Evolutionary conservation across 2,888 invertebrate species (phyloP), one percentile per base, ranked within the genome.

Genomic region (Drosophila mercatorum): DNA sequence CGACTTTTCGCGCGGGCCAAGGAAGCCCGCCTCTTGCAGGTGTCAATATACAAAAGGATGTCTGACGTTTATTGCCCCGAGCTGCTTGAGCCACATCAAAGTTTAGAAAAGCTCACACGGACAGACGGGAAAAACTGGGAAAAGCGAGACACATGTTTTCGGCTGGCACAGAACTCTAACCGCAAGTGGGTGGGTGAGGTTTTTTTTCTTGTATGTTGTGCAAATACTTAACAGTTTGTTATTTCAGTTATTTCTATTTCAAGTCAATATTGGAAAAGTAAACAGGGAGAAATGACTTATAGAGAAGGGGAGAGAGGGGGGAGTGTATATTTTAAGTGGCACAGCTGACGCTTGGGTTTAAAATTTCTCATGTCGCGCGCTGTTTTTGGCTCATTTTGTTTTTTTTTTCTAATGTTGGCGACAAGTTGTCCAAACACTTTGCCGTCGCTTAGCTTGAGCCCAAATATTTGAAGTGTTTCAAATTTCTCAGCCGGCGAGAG

Each of bases 381-480:
- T 44, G 44, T 12, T 22, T 12, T 44, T 26, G 46, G 12, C 26
- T 31, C 47, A 47, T 31, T 49, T 28, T 46, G 28, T 28, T 14
- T 47, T n/a, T 7, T 28, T 12, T 26, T 47, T 47, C 7, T 28
- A 40, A 38, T 28, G 26, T 69, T 85, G 90, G 86, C 86, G 88
- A 76, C 86, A 81, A 83, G 69, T 81, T 85, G 89, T 83, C 89
- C 83, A 70, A 86, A 75, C 69, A 72, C 74, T 81, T 79, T 80
- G 46, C 46, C 12, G 67, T 70, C 58, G 64, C 68, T 68, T 78
- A 71, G 83, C 71, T 66, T 52, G 60, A 36, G 17, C 66, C 60
- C 88, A 87, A 87, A 87, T 89, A 87, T 87, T 87, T 89, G 90
- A 88, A 88, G 79, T 87, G 86, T 87, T 87, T 87, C 88, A 62